Evolutionary conservation across 2,113 vertebrate species (phyloP).

Genomic region (Odontesthes bonariensis): DNA sequence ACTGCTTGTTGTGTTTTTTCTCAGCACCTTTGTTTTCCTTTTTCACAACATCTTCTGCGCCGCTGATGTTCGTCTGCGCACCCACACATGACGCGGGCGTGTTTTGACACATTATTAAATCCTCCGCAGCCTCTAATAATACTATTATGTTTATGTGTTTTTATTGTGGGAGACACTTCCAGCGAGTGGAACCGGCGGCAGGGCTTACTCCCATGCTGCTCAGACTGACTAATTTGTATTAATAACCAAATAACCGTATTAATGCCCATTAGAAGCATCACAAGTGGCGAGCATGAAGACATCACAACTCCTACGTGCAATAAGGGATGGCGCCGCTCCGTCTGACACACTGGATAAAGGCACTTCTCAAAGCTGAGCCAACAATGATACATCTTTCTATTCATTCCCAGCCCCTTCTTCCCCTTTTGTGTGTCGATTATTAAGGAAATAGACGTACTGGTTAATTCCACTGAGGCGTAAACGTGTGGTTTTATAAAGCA

Average conservation of each 20-base stretch:
- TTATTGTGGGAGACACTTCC: slow-evolving; percentile 54
- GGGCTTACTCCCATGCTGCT: slow-evolving; percentile 62
- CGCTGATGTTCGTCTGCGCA: slow-evolving; percentile 29
- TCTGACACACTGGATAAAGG: slow-evolving; percentile 57
- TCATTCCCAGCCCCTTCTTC: slow-evolving; percentile 22
- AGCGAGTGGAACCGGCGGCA: slow-evolving; percentile 62
- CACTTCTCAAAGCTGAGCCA: slow-evolving; percentile 50
- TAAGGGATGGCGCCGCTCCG: slow-evolving; percentile 34
- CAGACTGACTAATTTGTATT: slow-evolving; percentile 83
- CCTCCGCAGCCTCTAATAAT: slow-evolving; percentile 70
- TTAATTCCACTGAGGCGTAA: slow-evolving; percentile 30
- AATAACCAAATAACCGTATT: slow-evolving; percentile 85
- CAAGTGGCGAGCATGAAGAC: slow-evolving; percentile 80
- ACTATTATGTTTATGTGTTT: slow-evolving; percentile 56
- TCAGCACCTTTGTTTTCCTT: slow-evolving; percentile 5
- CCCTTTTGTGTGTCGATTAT: slow-evolving; percentile 40
- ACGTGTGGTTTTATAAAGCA: slow-evolving; percentile 17
- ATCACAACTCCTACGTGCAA: slow-evolving; percentile 81
- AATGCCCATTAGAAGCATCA: slow-evolving; percentile 83
- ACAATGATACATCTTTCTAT: slow-evolving; percentile 28
- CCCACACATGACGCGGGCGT: slow-evolving; percentile 50
- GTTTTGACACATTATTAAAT: slow-evolving; percentile 70
- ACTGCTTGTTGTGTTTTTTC: slow-evolving; percentile 15
- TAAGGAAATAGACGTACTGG: not conserved
- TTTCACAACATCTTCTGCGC: slow-evolving; percentile 37